These are phyloP conservation scores for Mormyrus lacerda DNA, from an alignment of 2,113 vertebrate genomes.

Conservation along the genomic window DNA sequence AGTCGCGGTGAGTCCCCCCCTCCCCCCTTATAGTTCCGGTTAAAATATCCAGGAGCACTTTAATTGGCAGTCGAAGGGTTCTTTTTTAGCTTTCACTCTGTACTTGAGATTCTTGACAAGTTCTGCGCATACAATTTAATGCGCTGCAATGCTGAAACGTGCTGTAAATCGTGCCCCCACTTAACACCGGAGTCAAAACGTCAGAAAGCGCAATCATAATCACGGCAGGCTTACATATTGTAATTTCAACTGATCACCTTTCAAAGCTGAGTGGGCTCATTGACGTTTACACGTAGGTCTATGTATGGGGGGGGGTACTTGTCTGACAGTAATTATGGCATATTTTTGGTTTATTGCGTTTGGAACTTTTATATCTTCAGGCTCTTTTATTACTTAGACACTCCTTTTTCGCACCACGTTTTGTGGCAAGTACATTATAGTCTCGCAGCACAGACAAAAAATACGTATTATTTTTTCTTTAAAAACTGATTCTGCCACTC, in stretches of 20 bases:
- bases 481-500: background rate
- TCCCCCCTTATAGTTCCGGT: background rate
- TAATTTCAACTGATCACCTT: background rate
- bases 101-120: background rate
- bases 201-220: background rate
- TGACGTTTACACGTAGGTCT: background rate
- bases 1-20: background rate
- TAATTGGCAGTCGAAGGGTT: background rate
- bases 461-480: background rate
- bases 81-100: background rate
- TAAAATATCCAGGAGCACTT: background rate
- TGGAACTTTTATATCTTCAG: background rate
- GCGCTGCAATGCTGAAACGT: background rate
- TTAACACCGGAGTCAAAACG: background rate
- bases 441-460: background rate
- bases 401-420: background rate
- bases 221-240: background rate
- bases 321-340: background rate
- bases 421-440: background rate
- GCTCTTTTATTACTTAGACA: background rate
- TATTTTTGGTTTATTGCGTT: background rate
- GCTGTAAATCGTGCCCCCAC: background rate
- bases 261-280: background rate
- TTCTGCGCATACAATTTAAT: conserved; percentile 1
- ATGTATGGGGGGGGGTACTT: background rate